Evolutionary conservation across 2,113 vertebrate genomes (phyloP).

Genomic region (Prunella himalayana): DNA sequence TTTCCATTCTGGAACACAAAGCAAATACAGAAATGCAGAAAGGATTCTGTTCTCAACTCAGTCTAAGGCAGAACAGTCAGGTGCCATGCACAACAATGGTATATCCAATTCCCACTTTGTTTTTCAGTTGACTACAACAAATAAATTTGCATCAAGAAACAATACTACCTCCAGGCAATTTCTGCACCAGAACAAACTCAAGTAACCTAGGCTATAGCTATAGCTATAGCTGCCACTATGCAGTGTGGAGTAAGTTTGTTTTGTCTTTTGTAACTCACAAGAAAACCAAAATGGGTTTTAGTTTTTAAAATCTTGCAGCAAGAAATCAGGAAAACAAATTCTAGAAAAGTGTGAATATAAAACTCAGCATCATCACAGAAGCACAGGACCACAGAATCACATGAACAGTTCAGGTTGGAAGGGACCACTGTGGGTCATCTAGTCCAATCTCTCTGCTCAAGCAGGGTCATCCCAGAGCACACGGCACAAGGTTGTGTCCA

Average conservation of each 20-base stretch:
- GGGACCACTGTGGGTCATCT: rapidly evolving
- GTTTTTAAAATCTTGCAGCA: neutral
- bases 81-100: neutral
- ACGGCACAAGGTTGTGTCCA: neutral
- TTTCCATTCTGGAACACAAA: neutral
- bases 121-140: neutral
- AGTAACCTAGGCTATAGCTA: neutral
- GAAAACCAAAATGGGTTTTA: neutral
- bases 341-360: neutral
- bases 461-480: neutral
- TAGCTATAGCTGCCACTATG: neutral
- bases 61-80: neutral
- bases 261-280: neutral
- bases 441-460: neutral
- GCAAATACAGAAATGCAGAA: neutral
- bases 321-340: neutral
- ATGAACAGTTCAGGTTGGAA: neutral
- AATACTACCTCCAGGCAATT: neutral
- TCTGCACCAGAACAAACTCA: neutral
- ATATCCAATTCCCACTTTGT: neutral
- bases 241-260: neutral
- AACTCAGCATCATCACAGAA: neutral
- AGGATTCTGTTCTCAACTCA: neutral
- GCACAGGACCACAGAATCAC: neutral
- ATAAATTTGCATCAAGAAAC: neutral